phyloP scores from a whole-genome alignment of 35 echinoderm and acorn worm species.

The Ptychodera flava region DNA sequence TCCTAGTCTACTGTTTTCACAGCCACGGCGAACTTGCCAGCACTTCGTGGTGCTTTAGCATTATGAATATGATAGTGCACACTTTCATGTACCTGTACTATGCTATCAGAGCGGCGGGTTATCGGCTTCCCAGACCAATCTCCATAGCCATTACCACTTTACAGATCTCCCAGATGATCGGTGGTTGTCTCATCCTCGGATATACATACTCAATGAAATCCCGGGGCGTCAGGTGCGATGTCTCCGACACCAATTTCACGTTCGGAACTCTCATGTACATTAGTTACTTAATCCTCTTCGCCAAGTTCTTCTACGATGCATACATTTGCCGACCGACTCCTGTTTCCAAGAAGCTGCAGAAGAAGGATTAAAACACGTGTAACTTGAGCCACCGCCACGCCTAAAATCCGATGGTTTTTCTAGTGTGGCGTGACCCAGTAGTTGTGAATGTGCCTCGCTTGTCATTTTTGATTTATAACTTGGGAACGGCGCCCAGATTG shows the following conservation, averaged over 20 bases:
- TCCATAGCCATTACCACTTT: conserved; percentile 74
- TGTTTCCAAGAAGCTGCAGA: not conserved
- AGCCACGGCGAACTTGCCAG: conserved; percentile 65
- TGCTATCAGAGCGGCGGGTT: conserved; percentile 59
- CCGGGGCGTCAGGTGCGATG: conserved; percentile 41
- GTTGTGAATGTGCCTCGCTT: too few relatives aligned
- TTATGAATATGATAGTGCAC: conserved; percentile 87
- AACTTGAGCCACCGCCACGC: too few relatives aligned
- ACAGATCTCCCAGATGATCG: conserved; percentile 82
- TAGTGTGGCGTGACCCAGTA: too few relatives aligned
- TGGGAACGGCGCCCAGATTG: too few relatives aligned
- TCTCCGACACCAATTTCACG: conserved; percentile 22
- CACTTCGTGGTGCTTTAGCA: conserved; percentile 80
- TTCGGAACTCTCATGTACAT: conserved; percentile 60
- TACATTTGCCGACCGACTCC: conserved; percentile 18
- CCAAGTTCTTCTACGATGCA: conserved; percentile 77
- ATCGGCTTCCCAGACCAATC: conserved; percentile 42
- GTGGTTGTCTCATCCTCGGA: conserved; percentile 54
- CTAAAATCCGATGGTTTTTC: too few relatives aligned
- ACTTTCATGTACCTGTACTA: conserved; percentile 94
- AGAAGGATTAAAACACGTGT: not conserved
- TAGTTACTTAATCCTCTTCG: conserved; percentile 86
- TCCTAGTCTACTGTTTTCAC: conserved; percentile 73
- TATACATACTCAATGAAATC: conserved; percentile 40
- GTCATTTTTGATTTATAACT: too few relatives aligned